Percentiles rank a stretch among this genome's conserved stretches.
Evolutionary conservation across 2,113 vertebrate species (phyloP).

Genomic region (Pycnonotus jocosus): DNA sequence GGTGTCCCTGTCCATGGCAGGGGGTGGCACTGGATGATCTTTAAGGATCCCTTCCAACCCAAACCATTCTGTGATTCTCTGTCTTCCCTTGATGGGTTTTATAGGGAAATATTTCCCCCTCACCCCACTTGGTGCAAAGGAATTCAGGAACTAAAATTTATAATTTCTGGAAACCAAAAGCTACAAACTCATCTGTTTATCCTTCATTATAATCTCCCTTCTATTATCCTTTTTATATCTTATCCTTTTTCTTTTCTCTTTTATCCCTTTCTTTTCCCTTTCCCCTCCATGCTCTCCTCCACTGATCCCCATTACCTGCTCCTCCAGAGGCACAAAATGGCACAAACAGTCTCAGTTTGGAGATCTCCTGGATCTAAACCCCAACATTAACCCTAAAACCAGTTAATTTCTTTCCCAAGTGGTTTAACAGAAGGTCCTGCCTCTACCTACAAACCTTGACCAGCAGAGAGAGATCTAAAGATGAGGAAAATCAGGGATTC

Average conservation of each 20-base stretch:
- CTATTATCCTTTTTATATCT: not conserved
- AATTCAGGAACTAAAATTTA: not conserved
- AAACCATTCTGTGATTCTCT: not conserved
- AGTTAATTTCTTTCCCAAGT: not conserved
- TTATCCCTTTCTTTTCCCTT: not conserved
- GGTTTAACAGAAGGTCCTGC: not conserved
- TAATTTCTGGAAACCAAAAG: not conserved
- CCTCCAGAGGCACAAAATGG: not conserved
- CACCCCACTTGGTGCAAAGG: not conserved
- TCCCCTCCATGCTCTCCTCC: not conserved
- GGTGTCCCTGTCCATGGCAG: not conserved
- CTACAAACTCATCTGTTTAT: not conserved
- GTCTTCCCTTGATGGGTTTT: not conserved
- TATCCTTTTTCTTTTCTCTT: not conserved
- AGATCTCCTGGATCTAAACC: not conserved
- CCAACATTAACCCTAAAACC: not conserved
- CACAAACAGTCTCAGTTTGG: not conserved
- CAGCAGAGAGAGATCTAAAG: not conserved
- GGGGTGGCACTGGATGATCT: accelerated
- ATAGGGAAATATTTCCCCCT: not conserved
- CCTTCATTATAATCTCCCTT: not conserved
- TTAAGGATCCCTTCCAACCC: not conserved
- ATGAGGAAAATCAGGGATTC: not conserved
- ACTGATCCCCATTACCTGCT: not conserved
- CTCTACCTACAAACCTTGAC: not conserved